Conservation (phyloP, 1,140 invertebrate genomes). For the Zophobas atratus region DNA sequence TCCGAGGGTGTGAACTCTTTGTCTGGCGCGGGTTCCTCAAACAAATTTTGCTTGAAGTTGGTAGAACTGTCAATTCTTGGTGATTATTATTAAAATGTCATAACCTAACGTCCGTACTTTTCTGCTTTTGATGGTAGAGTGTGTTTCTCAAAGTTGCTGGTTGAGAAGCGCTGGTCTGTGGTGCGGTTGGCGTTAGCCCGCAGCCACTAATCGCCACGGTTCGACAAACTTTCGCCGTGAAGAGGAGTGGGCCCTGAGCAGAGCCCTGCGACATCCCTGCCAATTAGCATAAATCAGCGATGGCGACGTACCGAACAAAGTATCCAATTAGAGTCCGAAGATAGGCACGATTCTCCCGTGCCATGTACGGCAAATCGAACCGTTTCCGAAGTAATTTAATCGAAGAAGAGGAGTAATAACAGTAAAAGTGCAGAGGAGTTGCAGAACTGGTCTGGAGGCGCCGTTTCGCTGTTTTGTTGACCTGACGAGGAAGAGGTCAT, state of each 20-base stretch:
- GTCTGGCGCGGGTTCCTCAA: neutral
- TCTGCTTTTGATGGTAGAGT: too few relatives aligned
- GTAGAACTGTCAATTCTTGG: neutral
- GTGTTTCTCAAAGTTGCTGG: too few relatives aligned
- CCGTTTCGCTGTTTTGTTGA: constrained; percentile 26
- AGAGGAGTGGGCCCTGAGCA: neutral
- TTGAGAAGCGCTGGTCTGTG: too few relatives aligned
- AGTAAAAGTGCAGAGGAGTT: constrained; percentile 36
- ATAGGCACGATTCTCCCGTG: constrained; percentile 1
- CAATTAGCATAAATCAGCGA: constrained; percentile 27
- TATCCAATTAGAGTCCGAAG: constrained; percentile 26
- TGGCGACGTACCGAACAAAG: constrained; percentile 22
- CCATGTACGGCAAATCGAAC: constrained; percentile 8
- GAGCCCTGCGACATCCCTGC: neutral
- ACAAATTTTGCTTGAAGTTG: neutral
- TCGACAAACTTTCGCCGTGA: neutral
- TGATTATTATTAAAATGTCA: too few relatives aligned
- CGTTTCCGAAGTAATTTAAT: constrained; percentile 7
- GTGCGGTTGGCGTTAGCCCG: constrained; percentile 5
- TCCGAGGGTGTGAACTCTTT: constrained; percentile 28
- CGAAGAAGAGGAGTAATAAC: constrained; percentile 23
- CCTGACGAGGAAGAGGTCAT: constrained; percentile 8
- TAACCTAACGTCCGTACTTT: too few relatives aligned
- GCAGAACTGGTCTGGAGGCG: constrained; percentile 35
- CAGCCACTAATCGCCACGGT: constrained; percentile 1